Base-by-base conservation (phyloP, 2,888 invertebrate genomes). In the Mesorhabditis sp. region DNA sequence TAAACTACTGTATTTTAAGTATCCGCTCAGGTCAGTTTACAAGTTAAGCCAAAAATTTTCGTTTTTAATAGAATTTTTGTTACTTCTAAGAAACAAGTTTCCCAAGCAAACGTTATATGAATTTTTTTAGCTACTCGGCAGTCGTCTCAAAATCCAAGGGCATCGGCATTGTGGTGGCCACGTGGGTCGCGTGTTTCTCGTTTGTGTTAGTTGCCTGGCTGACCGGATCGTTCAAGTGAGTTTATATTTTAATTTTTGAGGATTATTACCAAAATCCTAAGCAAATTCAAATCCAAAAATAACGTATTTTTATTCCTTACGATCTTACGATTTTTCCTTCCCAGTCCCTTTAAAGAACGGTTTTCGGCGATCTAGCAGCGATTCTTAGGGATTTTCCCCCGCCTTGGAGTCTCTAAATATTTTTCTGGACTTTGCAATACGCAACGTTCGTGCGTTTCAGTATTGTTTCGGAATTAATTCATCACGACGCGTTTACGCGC, bases 1-100 rank as follows among this genome's bases (percentile, higher is more conserved):
- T 70, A 84, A 84, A 68, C 73, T 84, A 5, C 71, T 83, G 63
- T 84, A 80, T 68, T 84, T 84, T 76, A 82, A 81, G 45, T 84
- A 81, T 67, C 84, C 84, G 5, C 70, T 84, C 15, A 75, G 83
- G 83, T 82, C 67, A 45, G 68, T 6, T 64, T 62, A 41, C 67
- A 65, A 65, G 43, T n/a, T 28, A 1, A 62, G 62, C 28, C 5
- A 4, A 41, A 62, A 41, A 62, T 15, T 28, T 28, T 5, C 5
- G 4, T 15, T 15, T 62, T 15, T 5, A 5, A 62, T 41, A 5
- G 41, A 4, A 62, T 7, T 62, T 15, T 62, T 5, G 15, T 62
- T 62, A 5, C 15, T 62, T 7, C 62, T 62, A 43, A 6, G 43
- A 15, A 65, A 42, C 3, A 43, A 65, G 43, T 43, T 5, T 50